Conservation (phyloP, 2,888 invertebrate genomes). For the Diabrotica balteata region DNA sequence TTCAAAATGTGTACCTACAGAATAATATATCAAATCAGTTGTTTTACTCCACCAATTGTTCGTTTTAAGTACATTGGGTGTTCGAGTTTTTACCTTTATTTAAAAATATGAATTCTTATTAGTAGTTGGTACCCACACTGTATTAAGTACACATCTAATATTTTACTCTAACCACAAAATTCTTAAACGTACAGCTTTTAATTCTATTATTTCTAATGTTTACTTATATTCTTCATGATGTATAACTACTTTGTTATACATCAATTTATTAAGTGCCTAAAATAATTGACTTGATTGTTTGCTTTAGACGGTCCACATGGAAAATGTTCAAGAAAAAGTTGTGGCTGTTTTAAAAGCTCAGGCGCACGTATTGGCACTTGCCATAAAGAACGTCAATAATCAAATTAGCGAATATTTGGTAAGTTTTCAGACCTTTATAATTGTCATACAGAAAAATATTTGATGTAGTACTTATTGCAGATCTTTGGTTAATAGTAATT, state of each 20-base stretch:
- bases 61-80: too few relatives aligned
- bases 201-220: not conserved
- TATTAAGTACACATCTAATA: not conserved
- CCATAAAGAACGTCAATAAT: slow-evolving; percentile 64
- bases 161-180: slow-evolving; percentile 6
- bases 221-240: too few relatives aligned
- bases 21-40: too few relatives aligned
- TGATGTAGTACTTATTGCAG: not conserved
- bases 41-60: too few relatives aligned
- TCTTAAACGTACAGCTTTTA: not conserved
- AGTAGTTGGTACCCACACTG: not conserved
- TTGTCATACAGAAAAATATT: not conserved
- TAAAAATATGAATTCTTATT: not conserved
- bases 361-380: slow-evolving; percentile 59
- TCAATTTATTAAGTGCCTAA: slow-evolving; percentile 42
- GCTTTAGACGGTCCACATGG: slow-evolving; percentile 67
- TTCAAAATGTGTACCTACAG: too few relatives aligned
- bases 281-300: slow-evolving; percentile 39
- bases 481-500: not conserved
- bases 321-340: slow-evolving; percentile 64
- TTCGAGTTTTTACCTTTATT: too few relatives aligned
- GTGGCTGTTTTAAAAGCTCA: slow-evolving; percentile 64
- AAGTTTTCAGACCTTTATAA: slow-evolving; percentile 43
- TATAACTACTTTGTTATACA: not conserved
- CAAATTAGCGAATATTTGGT: slow-evolving; percentile 65